Evolutionary conservation across 2,888 invertebrate genomes (phyloP).

Genomic region (Cheilosia pagana): DNA sequence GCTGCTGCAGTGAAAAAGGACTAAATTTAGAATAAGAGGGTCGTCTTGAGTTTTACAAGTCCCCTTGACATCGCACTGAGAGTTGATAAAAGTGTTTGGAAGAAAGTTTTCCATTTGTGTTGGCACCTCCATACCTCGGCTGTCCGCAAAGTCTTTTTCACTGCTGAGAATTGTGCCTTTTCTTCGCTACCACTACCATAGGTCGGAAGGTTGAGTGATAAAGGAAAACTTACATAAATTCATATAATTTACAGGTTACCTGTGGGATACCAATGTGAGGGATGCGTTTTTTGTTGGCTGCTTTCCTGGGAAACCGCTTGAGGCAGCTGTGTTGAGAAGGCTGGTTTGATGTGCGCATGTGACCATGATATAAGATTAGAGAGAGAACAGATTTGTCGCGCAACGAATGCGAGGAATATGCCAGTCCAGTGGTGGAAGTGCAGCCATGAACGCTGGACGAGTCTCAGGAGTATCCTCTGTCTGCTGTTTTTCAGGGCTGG

Average conservation of each 20-base stretch:
- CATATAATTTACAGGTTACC: constrained; percentile 70
- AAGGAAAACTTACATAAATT: constrained; percentile 73
- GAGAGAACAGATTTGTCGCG: neutral
- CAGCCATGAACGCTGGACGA: constrained; percentile 3
- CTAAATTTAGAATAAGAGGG: constrained; percentile 24
- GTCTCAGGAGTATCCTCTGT: too few relatives aligned
- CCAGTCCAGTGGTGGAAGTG: neutral
- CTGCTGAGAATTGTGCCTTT: constrained; percentile 17
- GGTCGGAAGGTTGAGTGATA: constrained; percentile 68
- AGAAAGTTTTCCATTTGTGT: constrained; percentile 72
- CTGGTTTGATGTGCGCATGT: constrained; percentile 48
- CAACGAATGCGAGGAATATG: constrained; percentile 3
- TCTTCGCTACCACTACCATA: neutral
- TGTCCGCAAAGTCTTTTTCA: constrained; percentile 43
- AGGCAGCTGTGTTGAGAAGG: neutral
- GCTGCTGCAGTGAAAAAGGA: constrained; percentile 13
- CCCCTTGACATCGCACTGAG: constrained; percentile 68
- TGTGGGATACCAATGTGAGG: constrained; percentile 6
- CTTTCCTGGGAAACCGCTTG: neutral
- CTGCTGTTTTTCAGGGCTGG: too few relatives aligned
- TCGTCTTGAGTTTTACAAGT: constrained; percentile 66
- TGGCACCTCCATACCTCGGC: constrained; percentile 58
- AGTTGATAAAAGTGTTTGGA: constrained; percentile 73
- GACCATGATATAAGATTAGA: constrained; percentile 38
- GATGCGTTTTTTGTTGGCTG: neutral